These are phyloP conservation scores for Lochmaea crataegi DNA, from an alignment of 2,888 invertebrate genomes.

Conservation along the genomic window DNA sequence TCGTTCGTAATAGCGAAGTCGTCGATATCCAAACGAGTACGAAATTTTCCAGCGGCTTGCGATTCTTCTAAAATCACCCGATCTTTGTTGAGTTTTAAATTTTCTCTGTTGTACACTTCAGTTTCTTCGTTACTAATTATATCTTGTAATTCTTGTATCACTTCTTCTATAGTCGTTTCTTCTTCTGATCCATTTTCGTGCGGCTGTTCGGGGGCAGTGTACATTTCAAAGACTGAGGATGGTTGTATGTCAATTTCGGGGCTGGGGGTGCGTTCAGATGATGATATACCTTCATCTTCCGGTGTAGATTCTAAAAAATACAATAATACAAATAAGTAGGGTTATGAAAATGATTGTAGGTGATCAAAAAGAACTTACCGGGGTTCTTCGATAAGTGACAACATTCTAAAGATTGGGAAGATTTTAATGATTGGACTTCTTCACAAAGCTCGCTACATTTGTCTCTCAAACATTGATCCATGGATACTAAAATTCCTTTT, in stretches of 20 bases:
- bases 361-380: constrained; percentile 23
- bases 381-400: constrained; percentile 34
- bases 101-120: constrained; percentile 69
- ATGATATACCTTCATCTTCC: constrained; percentile 90
- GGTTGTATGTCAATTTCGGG: constrained; percentile 75
- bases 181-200: constrained; percentile 67
- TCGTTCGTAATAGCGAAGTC: constrained; percentile 69
- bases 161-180: constrained; percentile 88
- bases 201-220: constrained; percentile 65
- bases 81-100: constrained; percentile 53
- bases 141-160: constrained; percentile 85
- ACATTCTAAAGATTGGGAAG: constrained; percentile 65
- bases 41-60: constrained; percentile 57
- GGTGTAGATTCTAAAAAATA: constrained; percentile 74
- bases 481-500: constrained; percentile 77
- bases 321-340: background rate
- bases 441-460: constrained; percentile 81
- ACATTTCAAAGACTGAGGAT: constrained; percentile 73
- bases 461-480: constrained; percentile 81
- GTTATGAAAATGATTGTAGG: background rate
- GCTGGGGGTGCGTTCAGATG: constrained; percentile 82
- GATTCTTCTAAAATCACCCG: constrained; percentile 57
- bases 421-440: constrained; percentile 74
- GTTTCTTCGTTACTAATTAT: constrained; percentile 88
- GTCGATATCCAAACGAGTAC: constrained; percentile 61